Percentiles rank a stretch among this genome's conserved stretches.
phyloP scores from a whole-genome alignment of 2,888 invertebrate genomes.

The Callimorpha dominula region DNA sequence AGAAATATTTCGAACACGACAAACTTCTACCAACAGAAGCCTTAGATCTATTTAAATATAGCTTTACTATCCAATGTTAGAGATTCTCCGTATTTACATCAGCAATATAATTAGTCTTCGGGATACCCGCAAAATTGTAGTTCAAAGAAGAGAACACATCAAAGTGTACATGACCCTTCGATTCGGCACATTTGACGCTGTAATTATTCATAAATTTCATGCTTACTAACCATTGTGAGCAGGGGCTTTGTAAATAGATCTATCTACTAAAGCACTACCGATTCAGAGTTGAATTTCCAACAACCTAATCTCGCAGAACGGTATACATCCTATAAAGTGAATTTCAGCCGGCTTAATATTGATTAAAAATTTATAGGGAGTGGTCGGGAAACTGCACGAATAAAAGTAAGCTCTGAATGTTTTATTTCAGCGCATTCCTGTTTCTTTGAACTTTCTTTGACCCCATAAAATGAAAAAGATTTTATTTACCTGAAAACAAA shows the following conservation, averaged over 20 bases:
- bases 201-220: slow-evolving; percentile 44
- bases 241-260: slow-evolving; percentile 33
- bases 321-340: slow-evolving; percentile 8
- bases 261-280: slow-evolving; percentile 20
- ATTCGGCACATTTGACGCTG: slow-evolving; percentile 29
- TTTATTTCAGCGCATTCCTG: not conserved
- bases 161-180: slow-evolving; percentile 25
- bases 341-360: slow-evolving; percentile 15
- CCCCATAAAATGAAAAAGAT: slow-evolving; percentile 28
- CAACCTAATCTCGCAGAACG: slow-evolving; percentile 25
- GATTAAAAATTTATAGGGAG: not conserved
- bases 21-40: not conserved
- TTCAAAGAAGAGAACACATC: slow-evolving; percentile 21
- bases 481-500: slow-evolving; percentile 37
- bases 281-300: slow-evolving; percentile 22
- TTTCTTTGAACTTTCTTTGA: slow-evolving; percentile 25
- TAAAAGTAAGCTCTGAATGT: slow-evolving; percentile 11
- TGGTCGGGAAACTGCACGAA: not conserved
- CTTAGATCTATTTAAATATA: not conserved
- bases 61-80: not conserved
- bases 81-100: slow-evolving; percentile 9
- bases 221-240: slow-evolving; percentile 41
- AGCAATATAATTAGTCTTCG: slow-evolving; percentile 22
- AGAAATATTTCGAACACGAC: not conserved
- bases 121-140: slow-evolving; percentile 30